Evolutionary conservation across 2,888 invertebrate species (phyloP).

Genomic region (Agrotis segetum): DNA sequence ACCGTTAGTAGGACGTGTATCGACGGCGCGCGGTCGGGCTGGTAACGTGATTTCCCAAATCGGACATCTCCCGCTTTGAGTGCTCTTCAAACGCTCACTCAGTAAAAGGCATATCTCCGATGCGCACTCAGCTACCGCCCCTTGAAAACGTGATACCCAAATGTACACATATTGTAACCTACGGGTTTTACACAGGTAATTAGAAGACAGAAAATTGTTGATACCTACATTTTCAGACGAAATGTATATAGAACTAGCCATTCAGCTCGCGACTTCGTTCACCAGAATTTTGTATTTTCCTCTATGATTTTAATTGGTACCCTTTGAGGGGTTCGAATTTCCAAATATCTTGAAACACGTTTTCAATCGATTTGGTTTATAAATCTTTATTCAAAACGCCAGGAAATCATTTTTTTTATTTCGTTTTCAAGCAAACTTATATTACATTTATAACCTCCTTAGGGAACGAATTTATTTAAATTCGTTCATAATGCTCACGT

Average conservation of each 20-base stretch:
- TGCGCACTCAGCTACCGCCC: slow-evolving; percentile 72
- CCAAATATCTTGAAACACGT: too few relatives aligned
- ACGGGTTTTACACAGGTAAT: slow-evolving; percentile 48
- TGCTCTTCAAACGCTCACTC: slow-evolving; percentile 81
- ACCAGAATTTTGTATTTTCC: too few relatives aligned
- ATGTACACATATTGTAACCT: slow-evolving; percentile 35
- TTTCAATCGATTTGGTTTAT: too few relatives aligned
- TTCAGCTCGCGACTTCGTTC: too few relatives aligned
- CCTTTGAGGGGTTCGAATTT: too few relatives aligned
- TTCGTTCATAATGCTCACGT: too few relatives aligned
- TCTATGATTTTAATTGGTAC: too few relatives aligned
- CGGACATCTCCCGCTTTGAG: slow-evolving; percentile 83
- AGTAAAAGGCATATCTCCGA: slow-evolving; percentile 80
- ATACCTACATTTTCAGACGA: slow-evolving; percentile 12
- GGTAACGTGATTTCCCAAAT: slow-evolving; percentile 89
- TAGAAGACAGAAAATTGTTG: slow-evolving; percentile 16
- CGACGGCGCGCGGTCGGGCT: slow-evolving; percentile 61
- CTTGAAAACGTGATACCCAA: slow-evolving; percentile 75
- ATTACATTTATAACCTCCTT: too few relatives aligned
- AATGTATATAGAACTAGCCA: neutral
- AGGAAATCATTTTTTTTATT: too few relatives aligned
- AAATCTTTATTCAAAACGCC: too few relatives aligned
- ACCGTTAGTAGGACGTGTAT: slow-evolving; percentile 51
- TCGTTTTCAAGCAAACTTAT: too few relatives aligned
- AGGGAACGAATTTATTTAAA: too few relatives aligned